Conservation (phyloP, 2,113 vertebrate species). For the Psittacara wagleri region DNA sequence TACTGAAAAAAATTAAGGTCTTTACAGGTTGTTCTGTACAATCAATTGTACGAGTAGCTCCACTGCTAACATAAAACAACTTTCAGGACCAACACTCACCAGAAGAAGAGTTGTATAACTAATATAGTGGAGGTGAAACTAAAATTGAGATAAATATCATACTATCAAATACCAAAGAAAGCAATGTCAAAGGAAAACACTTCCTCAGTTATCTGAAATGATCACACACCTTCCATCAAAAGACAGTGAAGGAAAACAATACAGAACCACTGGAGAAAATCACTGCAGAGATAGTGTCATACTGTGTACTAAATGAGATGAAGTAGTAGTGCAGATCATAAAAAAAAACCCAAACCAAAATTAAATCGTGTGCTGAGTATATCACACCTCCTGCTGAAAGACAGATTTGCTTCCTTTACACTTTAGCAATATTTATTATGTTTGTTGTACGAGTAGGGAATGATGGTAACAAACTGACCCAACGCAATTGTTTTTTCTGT, state of each 20-base stretch:
- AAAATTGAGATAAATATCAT: background rate
- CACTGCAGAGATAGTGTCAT: background rate
- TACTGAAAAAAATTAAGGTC: background rate
- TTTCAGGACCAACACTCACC: background rate
- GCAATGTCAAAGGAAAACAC: background rate
- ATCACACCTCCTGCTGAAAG: constrained; percentile 2
- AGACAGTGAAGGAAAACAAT: background rate
- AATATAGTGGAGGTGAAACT: background rate
- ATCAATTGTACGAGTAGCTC: background rate
- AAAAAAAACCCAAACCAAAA: background rate
- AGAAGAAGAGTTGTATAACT: background rate
- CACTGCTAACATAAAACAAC: background rate
- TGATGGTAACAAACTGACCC: background rate
- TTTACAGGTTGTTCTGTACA: background rate
- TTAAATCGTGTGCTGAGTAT: background rate
- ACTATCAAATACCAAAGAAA: background rate
- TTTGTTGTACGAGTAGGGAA: background rate
- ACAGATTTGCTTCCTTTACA: background rate
- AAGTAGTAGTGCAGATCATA: background rate
- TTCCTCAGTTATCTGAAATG: background rate
- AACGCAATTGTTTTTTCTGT: background rate
- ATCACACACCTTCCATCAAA: background rate
- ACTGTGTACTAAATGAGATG: background rate
- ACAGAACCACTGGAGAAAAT: background rate
- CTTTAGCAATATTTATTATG: background rate